Evolutionary conservation across 2,888 invertebrate species (phyloP).

Genomic region (Euplagia quadripunctaria): DNA sequence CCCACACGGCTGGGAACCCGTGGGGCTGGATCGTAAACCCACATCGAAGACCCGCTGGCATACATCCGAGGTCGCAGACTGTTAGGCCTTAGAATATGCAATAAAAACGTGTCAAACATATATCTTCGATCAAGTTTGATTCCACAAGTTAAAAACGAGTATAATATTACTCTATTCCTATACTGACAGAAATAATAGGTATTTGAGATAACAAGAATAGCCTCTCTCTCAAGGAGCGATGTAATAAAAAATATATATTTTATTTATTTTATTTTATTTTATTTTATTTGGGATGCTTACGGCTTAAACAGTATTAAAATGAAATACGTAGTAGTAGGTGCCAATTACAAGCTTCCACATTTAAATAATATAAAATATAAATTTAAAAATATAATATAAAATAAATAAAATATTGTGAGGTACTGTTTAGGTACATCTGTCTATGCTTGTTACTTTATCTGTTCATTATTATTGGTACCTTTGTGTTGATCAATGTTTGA

Average conservation of each 20-base stretch:
- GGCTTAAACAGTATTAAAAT: too few relatives aligned
- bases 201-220: not conserved
- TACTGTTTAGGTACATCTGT: too few relatives aligned
- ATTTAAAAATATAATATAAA: too few relatives aligned
- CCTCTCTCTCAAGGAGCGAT: not conserved
- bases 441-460: not conserved
- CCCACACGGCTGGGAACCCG: conserved; percentile 69
- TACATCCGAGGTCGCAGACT: conserved; percentile 61
- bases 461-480: too few relatives aligned
- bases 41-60: conserved; percentile 80
- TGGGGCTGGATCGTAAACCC: conserved; percentile 74
- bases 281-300: too few relatives aligned
- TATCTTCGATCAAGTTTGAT: conserved; percentile 18
- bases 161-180: not conserved
- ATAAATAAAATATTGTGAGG: too few relatives aligned
- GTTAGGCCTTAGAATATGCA: conserved; percentile 45
- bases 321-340: too few relatives aligned
- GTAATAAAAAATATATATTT: too few relatives aligned
- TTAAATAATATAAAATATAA: too few relatives aligned
- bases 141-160: not conserved
- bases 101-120: conserved; percentile 43
- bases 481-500: too few relatives aligned
- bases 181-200: not conserved
- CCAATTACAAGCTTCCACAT: too few relatives aligned
- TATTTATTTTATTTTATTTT: too few relatives aligned